Conservation (phyloP, 2,888 invertebrate genomes). For the Eristalinus aeneus region DNA sequence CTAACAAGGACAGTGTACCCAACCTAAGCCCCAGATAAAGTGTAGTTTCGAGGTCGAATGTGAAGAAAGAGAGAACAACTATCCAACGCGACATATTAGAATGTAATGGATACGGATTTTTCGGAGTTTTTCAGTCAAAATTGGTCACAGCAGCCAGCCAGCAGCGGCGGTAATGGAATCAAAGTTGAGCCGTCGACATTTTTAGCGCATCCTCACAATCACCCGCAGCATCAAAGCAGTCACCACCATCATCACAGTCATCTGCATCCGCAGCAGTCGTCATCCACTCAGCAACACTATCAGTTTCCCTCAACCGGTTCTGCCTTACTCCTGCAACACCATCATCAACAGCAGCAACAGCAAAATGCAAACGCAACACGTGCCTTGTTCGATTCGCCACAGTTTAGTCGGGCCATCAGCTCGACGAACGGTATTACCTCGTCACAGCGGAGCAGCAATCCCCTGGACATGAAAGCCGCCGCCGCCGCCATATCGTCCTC, state of each 20-base stretch:
- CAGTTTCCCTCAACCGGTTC: slow-evolving; percentile 51
- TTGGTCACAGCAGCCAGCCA: slow-evolving; percentile 68
- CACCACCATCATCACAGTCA: slow-evolving; percentile 35
- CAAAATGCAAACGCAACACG: slow-evolving; percentile 62
- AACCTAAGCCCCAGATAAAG: slow-evolving; percentile 56
- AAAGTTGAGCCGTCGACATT: slow-evolving; percentile 72
- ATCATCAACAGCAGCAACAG: slow-evolving; percentile 53
- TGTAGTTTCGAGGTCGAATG: neutral
- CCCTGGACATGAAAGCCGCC: slow-evolving; percentile 59
- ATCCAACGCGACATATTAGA: slow-evolving; percentile 53
- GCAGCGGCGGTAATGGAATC: slow-evolving; percentile 68
- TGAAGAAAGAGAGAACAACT: slow-evolving; percentile 30
- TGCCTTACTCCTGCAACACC: slow-evolving; percentile 61
- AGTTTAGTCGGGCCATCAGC: slow-evolving; percentile 63
- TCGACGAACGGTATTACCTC: slow-evolving; percentile 71
- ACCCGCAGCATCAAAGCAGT: slow-evolving; percentile 27
- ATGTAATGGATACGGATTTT: slow-evolving; percentile 75
- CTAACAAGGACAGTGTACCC: slow-evolving; percentile 71
- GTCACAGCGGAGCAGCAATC: slow-evolving; percentile 51
- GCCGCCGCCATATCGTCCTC: slow-evolving; percentile 66
- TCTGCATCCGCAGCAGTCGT: slow-evolving; percentile 39
- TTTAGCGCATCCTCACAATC: slow-evolving; percentile 35
- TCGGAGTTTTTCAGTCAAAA: slow-evolving; percentile 74
- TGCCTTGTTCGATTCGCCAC: slow-evolving; percentile 72
- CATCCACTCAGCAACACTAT: slow-evolving; percentile 35